Base-by-base conservation (phyloP, 1,140 invertebrate species). In the Argopecten irradians region DNA sequence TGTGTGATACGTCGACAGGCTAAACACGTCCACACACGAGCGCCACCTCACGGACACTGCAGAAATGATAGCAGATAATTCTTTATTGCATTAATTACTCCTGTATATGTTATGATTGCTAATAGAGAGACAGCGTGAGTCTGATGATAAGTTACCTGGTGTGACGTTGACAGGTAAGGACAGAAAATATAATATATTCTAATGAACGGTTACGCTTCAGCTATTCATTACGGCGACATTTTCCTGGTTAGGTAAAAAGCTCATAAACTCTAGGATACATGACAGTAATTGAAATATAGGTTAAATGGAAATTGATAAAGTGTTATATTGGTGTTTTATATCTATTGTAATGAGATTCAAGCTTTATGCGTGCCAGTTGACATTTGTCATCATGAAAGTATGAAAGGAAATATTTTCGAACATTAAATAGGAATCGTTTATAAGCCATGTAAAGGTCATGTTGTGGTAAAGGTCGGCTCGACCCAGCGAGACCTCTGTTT, bases 171-270 rank as follows among this genome's bases (percentile, higher is more conserved):
- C 55, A 71, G 55, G 55, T 71, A 71, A 71, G 55, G 55, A 71
- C 55, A 71, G 55, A n/a, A 71, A 71, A 71, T 71, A 71, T 71
- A 71, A 71, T 71, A 28, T 71, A 71, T 71, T n/a, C 55, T 71
- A 71, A 71, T 71, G 55, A 71, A 71, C 55, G 55, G 55, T n/a
- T 28, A 71, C 55, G 55, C 55, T 71, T 71, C 55, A 71, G n/a
- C 28, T 71, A 71, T 28, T 71, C 13, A 28, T 71, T 71, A 71
- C 55, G 55, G 8, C 8, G 55, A 71, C n/a, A 71, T 71, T n/a
- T 71, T 71, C 55, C 55, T 71, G 55, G 55, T 71, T 3, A 71
- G 55, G 28, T 71, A 3, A 71, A 71, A 71, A 71, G 11, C 1
- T 28, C n/a, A 71, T n/a, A 28, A 71, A 71, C 28, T 71, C 5